These are phyloP conservation scores for Uloborus plumipes DNA, from an alignment of 2,888 invertebrate genomes.

Conservation along the genomic window DNA sequence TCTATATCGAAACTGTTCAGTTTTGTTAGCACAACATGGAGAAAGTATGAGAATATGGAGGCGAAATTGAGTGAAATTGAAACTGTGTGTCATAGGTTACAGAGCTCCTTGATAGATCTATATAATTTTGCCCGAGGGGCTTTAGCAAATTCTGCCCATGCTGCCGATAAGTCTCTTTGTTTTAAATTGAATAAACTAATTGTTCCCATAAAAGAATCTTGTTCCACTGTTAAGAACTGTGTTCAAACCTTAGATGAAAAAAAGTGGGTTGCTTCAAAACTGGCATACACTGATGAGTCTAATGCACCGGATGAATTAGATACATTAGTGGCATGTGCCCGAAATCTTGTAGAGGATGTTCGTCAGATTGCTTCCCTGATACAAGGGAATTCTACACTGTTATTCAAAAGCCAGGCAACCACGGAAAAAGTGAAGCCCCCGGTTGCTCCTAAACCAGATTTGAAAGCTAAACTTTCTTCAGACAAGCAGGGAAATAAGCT, in stretches of 20 bases:
- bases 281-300: conserved; percentile 74
- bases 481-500: conserved; percentile 70
- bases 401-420: conserved; percentile 65
- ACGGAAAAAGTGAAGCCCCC: conserved; percentile 61
- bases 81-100: conserved; percentile 82
- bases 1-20: conserved; percentile 84
- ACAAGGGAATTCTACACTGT: conserved; percentile 75
- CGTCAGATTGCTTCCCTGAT: conserved; percentile 91
- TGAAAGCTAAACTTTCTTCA: conserved; percentile 36
- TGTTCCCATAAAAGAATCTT: conserved; percentile 84
- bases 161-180: conserved; percentile 80
- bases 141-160: conserved; percentile 82
- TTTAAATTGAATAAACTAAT: conserved; percentile 84
- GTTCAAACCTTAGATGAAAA: conserved; percentile 81
- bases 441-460: conserved; percentile 62
- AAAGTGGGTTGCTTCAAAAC: conserved; percentile 82
- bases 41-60: conserved; percentile 83
- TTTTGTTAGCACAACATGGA: conserved; percentile 82
- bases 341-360: conserved; percentile 89
- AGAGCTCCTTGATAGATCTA: conserved; percentile 86
- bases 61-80: conserved; percentile 86
- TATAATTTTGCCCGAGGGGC: conserved; percentile 91
- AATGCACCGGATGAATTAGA: conserved; percentile 81
- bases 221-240: conserved; percentile 84
- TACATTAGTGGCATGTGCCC: conserved; percentile 87